Evolutionary conservation across 1,140 invertebrate species (phyloP).

Genomic region (Drosophila bifasciata): DNA sequence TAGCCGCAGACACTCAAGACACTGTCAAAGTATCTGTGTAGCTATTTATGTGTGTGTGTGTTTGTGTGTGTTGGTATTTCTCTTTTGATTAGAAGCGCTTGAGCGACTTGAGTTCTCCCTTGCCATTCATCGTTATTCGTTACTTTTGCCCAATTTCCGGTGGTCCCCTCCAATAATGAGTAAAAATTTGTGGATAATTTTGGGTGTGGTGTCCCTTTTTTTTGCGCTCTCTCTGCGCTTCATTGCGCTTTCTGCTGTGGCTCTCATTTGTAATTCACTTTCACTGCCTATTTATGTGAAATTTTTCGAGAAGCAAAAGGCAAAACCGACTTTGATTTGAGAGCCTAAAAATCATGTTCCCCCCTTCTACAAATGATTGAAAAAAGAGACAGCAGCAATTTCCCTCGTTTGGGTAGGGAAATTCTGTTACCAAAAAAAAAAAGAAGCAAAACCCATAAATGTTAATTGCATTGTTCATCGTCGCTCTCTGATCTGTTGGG

Average conservation of each 20-base stretch:
- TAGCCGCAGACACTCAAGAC: not conserved
- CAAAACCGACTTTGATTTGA: constrained; percentile 71
- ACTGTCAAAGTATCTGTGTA: not conserved
- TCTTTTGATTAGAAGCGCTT: constrained; percentile 68
- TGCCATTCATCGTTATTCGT: no score
- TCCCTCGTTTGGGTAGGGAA: not conserved
- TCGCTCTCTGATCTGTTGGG: constrained; percentile 37
- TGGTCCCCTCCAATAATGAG: constrained; percentile 67
- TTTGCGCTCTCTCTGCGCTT: constrained; percentile 45
- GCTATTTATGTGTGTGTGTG: constrained; percentile 16
- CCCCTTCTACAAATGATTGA: no score
- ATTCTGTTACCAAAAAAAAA: not conserved
- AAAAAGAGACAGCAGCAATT: not conserved
- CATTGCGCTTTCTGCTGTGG: constrained; percentile 27
- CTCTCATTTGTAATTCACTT: constrained; percentile 78
- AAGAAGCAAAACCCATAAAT: constrained; percentile 76
- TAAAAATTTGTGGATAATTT: constrained; percentile 76
- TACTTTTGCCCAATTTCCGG: constrained; percentile 55
- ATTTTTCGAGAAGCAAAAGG: no score
- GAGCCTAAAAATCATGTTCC: not conserved
- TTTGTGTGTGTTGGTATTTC: constrained; percentile 50
- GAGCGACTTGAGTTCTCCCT: constrained; percentile 32
- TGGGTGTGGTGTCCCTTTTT: constrained; percentile 47
- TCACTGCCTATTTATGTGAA: constrained; percentile 71
- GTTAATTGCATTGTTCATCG: constrained; percentile 70